Conservation (phyloP, 2,113 vertebrate genomes). For the Platycercus adscitus region DNA sequence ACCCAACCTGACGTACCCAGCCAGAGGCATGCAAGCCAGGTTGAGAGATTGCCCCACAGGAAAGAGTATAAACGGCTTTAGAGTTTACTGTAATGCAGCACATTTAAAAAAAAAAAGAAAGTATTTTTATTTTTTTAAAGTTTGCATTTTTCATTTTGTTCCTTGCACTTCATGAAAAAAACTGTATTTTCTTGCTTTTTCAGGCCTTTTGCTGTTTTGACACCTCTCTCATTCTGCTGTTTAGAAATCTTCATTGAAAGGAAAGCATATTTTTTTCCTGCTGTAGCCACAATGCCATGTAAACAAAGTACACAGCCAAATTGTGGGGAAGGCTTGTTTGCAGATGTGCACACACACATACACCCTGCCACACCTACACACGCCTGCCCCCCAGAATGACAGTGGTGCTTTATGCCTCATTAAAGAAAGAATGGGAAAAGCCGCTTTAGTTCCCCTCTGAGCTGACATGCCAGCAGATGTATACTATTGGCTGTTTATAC, state of each 20-base stretch:
- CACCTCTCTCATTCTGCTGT: rapidly evolving
- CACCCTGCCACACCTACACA: not conserved
- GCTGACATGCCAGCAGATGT: not conserved
- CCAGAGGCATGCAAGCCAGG: not conserved
- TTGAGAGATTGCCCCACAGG: not conserved
- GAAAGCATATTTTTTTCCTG: too few species aligned
- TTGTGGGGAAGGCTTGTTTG: not conserved
- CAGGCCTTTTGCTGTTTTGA: not conserved
- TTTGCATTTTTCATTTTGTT: not conserved
- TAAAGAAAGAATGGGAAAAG: not conserved
- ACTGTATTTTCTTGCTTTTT: not conserved
- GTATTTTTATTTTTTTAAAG: not conserved
- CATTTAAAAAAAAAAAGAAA: not conserved
- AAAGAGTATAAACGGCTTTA: not conserved
- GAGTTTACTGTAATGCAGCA: not conserved
- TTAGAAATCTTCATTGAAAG: not conserved
- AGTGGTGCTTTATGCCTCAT: not conserved
- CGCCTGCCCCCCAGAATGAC: not conserved
- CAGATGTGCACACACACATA: not conserved
- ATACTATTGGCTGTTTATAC: not conserved
- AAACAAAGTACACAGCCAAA: not conserved
- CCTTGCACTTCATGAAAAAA: not conserved
- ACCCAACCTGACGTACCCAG: rapidly evolving
- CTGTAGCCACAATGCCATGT: not conserved
- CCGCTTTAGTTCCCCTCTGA: not conserved